Evolutionary conservation across 1,140 invertebrate genomes (phyloP), one percentile per base, ranked within the genome.

Genomic region (Aradophagus sp.): DNA sequence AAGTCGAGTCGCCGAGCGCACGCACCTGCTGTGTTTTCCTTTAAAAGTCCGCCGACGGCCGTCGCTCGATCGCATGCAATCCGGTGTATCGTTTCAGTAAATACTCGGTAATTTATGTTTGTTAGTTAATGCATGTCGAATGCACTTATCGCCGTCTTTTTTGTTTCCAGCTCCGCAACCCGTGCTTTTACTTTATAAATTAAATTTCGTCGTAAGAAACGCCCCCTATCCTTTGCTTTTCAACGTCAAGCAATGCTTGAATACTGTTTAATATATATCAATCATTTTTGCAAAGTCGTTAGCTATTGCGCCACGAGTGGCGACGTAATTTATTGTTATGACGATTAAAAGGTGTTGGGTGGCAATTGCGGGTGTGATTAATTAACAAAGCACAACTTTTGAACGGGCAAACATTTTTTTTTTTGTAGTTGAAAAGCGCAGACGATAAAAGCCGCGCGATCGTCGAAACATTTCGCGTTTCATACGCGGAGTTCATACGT

Each of bases 11-110:
- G 35, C 12, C 31, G 20, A 10, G 15, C 44, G 10, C 55, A 56
- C 62, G 55, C 66, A 77, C 77, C 75, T 80, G 77, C 67, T 50
- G 16, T 31, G 26, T 66, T 65, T 71, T 65, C 53, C 52, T 53
- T 50, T 55, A 59, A 65, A 76, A 65, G 26, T 38, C 42, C 35
- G 73, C 76, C 78, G 78, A 58, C 79, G 79, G 79, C 79, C 79
- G 79, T 80, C 79, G 78, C 77, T 74, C 31, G 44, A 66, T 55
- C 23, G 62, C 53, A 72, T 53, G 55, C 58, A 55, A 39, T 45
- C 6, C 42, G 19, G 7, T 38, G 23, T 35, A 36, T 42, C 61
- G 42, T 56, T 61, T 48, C 38, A 48, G 61, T n/a, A n/a, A n/a
- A n/a, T n/a, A n/a, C n/a, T n/a, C n/a, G n/a, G n/a, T n/a, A n/a